Evolutionary conservation across 2,888 invertebrate genomes (phyloP), one percentile per base, ranked within the genome.

Genomic region (Scaptomyza caliginosa): DNA sequence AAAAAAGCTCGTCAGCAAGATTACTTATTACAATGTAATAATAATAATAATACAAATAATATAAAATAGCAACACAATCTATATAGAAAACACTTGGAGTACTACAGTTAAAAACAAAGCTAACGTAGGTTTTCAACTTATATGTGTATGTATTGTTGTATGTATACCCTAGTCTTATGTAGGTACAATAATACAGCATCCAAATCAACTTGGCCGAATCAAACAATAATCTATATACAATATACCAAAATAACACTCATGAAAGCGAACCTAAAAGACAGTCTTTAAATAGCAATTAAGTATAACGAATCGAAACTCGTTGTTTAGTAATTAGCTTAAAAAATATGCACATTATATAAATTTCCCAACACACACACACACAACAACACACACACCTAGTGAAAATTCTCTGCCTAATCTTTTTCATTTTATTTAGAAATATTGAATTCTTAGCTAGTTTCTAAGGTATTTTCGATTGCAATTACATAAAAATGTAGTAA

Each of bases 11-110:
- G n/a, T n/a, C n/a, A n/a, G n/a, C n/a, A n/a, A n/a, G 30, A 38
- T 60, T 67, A 64, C 60, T 80, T 80, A 77, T 80, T 83, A 83
- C 79, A 79, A 73, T 79, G 79, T 79, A 81, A 79, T 77, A 66
- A 60, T 49, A 51, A 32, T 10, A 30, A n/a, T n/a, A n/a, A n/a
- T n/a, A n/a, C n/a, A n/a, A n/a, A n/a, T n/a, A n/a, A n/a, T n/a
- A n/a, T n/a, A n/a, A n/a, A n/a, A n/a, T n/a, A n/a, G n/a, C n/a
- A n/a, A n/a, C n/a, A n/a, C 11, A n/a, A 28, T 26, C n/a, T 10
- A 48, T 21, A 19, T 3, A 48, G 23, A 39, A 36, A 38, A 19
- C 38, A 43, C 16, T 39, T 55, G 50, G 42, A 72, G 57, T 62
- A 72, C 55, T 50, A 67, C 57, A 60, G 65, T 70, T 57, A 65